A percentile compares a stretch with the other conserved stretches of the same genome.
Conservation (phyloP, 2,888 invertebrate genomes). For the Escarpia spicata region DNA sequence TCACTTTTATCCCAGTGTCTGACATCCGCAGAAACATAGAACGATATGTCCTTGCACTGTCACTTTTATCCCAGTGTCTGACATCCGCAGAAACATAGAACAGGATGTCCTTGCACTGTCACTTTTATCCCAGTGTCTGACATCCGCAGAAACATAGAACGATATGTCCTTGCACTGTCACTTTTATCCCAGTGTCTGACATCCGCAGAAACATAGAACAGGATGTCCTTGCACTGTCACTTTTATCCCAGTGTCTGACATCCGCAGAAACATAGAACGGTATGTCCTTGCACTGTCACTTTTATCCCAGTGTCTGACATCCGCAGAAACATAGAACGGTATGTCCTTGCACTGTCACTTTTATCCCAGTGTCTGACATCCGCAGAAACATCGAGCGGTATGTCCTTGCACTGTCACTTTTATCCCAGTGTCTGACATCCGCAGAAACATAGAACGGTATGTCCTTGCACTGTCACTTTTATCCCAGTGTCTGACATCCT, state of each 20-base stretch:
- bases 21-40: conserved; percentile 66
- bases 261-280: conserved; percentile 66
- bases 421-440: conserved; percentile 65
- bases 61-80: conserved; percentile 65
- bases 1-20: conserved; percentile 64
- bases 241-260: conserved; percentile 65
- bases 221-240: conserved; percentile 45
- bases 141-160: conserved; percentile 65
- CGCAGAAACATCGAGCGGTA: conserved; percentile 66
- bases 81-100: conserved; percentile 66
- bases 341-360: conserved; percentile 19
- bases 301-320: conserved; percentile 66
- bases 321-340: conserved; percentile 66
- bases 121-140: conserved; percentile 66
- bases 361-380: conserved; percentile 65
- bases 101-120: conserved; percentile 49
- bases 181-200: conserved; percentile 65
- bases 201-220: conserved; percentile 66
- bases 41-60: conserved; percentile 49
- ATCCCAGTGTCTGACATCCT: conserved; percentile 65
- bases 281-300: conserved; percentile 38
- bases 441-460: conserved; percentile 66
- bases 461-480: not conserved
- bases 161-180: conserved; percentile 47
- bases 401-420: not conserved